Percentiles rank a stretch among this genome's conserved stretches.
Conservation (phyloP, 2,888 invertebrate genomes). For the Spicauda simplicius region DNA sequence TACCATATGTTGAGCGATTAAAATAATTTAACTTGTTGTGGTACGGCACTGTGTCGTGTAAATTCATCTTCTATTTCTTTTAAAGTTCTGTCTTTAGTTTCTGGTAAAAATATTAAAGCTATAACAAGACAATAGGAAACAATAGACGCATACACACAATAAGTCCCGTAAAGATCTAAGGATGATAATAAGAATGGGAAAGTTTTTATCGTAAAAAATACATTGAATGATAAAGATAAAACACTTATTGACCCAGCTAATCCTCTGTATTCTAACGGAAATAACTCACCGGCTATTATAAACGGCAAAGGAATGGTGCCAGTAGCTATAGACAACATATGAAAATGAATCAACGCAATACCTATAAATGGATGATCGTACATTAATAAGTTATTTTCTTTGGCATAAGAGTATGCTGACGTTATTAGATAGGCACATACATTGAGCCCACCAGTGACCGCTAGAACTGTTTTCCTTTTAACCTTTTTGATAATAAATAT, state of each 20-base stretch:
- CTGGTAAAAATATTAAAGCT: conserved; percentile 85
- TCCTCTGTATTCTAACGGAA: conserved; percentile 79
- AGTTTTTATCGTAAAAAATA: conserved; percentile 83
- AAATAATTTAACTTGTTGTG: background rate
- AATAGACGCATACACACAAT: conserved; percentile 75
- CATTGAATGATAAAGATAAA: conserved; percentile 77
- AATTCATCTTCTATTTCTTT: conserved; percentile 84
- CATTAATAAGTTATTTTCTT: conserved; percentile 9
- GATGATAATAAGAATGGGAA: conserved; percentile 71
- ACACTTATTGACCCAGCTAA: conserved; percentile 82
- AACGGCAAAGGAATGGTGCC: conserved; percentile 42
- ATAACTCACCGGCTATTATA: conserved; percentile 84
- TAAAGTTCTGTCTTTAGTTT: conserved; percentile 87
- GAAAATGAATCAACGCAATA: conserved; percentile 40
- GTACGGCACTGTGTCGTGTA: background rate
- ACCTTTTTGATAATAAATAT: conserved; percentile 46
- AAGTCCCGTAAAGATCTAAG: conserved; percentile 76
- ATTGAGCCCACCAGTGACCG: conserved; percentile 30
- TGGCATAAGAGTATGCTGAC: conserved; percentile 39
- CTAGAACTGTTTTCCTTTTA: conserved; percentile 36
- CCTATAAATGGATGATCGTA: too few species aligned
- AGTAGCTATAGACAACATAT: conserved; percentile 42
- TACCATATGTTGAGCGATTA: background rate
- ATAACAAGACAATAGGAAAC: conserved; percentile 79
- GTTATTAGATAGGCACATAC: conserved; percentile 28